Conservation (phyloP, 2,888 invertebrate species). For the Agrochola lota region DNA sequence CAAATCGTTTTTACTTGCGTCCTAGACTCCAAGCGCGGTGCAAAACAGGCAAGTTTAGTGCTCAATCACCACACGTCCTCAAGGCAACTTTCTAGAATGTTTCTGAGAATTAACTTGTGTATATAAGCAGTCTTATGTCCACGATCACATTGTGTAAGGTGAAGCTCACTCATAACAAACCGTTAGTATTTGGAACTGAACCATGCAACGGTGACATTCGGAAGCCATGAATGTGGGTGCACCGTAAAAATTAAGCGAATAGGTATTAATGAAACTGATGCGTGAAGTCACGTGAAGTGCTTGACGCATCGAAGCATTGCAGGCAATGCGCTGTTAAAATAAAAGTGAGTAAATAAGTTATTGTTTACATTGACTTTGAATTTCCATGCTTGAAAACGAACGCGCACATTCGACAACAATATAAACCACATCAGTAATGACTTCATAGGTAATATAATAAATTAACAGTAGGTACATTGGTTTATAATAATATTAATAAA, state of each 20-base stretch:
- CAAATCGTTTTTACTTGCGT: constrained; percentile 43
- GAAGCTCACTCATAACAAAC: constrained; percentile 40
- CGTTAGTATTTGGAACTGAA: constrained; percentile 10
- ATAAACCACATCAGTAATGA: constrained; percentile 17
- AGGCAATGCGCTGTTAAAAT: constrained; percentile 3
- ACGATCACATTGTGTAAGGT: constrained; percentile 15
- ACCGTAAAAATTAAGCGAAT: constrained; percentile 28
- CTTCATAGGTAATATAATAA: background rate
- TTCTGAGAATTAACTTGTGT: constrained; percentile 54
- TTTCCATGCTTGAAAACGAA: constrained; percentile 20
- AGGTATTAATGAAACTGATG: constrained; percentile 20
- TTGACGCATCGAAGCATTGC: constrained; percentile 16
- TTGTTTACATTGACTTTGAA: constrained; percentile 36
- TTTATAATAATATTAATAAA: constrained; percentile 15
- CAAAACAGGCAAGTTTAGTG: constrained; percentile 41
- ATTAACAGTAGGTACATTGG: background rate
- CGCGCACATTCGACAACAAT: constrained; percentile 16
- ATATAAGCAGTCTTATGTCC: constrained; percentile 22
- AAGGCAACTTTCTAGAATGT: constrained; percentile 78
- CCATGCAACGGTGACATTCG: constrained; percentile 16
- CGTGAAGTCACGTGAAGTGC: constrained; percentile 42
- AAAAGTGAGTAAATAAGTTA: constrained; percentile 45
- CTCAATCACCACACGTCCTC: constrained; percentile 66
- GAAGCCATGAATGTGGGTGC: constrained; percentile 13
- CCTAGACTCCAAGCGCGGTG: constrained; percentile 25